Conservation (phyloP, 2,888 invertebrate genomes). For the Hymenopus coronatus region DNA sequence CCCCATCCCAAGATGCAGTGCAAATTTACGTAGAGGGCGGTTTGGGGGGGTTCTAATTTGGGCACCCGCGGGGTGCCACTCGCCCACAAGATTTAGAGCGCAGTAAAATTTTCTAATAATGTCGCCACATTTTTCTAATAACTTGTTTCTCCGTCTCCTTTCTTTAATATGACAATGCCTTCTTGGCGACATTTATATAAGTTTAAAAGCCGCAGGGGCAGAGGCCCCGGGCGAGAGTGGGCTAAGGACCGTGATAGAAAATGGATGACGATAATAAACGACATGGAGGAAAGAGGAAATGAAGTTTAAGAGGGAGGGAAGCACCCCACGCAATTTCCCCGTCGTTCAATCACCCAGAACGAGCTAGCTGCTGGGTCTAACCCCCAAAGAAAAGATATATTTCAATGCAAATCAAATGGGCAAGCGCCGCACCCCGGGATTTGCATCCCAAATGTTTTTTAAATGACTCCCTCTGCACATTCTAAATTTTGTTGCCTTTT, state of each 20-base stretch:
- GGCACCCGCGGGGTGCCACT: background rate
- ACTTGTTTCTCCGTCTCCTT: background rate
- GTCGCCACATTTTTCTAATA: slow-evolving; percentile 27
- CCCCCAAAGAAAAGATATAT: slow-evolving; percentile 23
- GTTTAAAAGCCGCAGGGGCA: slow-evolving; percentile 1
- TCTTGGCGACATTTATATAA: slow-evolving; percentile 20
- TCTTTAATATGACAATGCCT: slow-evolving; percentile 15
- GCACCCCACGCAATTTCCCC: slow-evolving; percentile 20
- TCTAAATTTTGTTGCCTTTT: slow-evolving; percentile 22
- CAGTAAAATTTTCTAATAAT: slow-evolving; percentile 33
- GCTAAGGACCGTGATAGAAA: background rate
- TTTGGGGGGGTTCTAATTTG: background rate
- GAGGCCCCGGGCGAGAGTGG: background rate
- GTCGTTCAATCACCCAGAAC: slow-evolving; percentile 21
- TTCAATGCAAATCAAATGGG: slow-evolving; percentile 35
- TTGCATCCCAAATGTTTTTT: slow-evolving; percentile 34
- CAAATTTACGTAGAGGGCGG: background rate
- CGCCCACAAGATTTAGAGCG: slow-evolving; percentile 24
- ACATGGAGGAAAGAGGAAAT: slow-evolving; percentile 10
- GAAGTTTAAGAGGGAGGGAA: slow-evolving; percentile 1
- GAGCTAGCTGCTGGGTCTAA: background rate
- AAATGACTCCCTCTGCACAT: slow-evolving; percentile 33
- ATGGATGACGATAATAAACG: slow-evolving; percentile 19
- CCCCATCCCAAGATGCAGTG: background rate
- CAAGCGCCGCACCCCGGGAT: slow-evolving; percentile 21